phyloP scores from a whole-genome alignment of 2,113 vertebrate species.

The Engystomops pustulosus region DNA sequence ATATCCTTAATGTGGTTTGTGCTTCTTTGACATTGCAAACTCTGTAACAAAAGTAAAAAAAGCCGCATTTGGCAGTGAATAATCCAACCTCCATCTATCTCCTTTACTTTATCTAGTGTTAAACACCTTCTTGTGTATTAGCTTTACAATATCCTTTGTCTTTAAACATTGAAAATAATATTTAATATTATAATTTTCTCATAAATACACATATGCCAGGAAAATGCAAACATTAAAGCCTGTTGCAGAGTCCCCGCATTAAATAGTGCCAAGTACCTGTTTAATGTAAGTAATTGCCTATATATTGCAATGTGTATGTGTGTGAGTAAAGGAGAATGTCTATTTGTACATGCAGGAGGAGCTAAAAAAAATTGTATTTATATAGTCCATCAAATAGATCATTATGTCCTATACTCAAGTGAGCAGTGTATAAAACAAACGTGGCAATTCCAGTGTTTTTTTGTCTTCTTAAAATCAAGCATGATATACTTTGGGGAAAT shows the following conservation, averaged over 20 bases:
- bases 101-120: conserved; percentile 70
- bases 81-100: conserved; percentile 65
- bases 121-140: conserved; percentile 74
- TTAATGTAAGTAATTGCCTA: conserved; percentile 78
- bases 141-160: conserved; percentile 64
- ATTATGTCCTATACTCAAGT: conserved; percentile 71
- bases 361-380: conserved; percentile 73
- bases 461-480: conserved; percentile 64
- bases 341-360: conserved; percentile 78
- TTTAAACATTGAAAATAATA: not conserved
- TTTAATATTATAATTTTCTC: conserved; percentile 69
- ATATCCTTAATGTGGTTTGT: conserved; percentile 77
- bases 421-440: conserved; percentile 72
- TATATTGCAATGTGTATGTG: conserved; percentile 73
- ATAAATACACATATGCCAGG: conserved; percentile 62
- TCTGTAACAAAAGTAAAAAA: conserved; percentile 70
- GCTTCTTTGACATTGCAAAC: conserved; percentile 76
- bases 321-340: conserved; percentile 73
- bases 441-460: conserved; percentile 73
- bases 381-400: conserved; percentile 70
- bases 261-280: conserved; percentile 76
- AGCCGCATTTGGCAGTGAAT: conserved; percentile 80
- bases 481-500: conserved; percentile 73
- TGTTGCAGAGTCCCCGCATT: conserved; percentile 77
- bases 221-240: conserved; percentile 70